These are phyloP conservation scores for Dolichotis patagonum DNA, from an alignment of 2,113 vertebrate species.

Conservation along the genomic window DNA sequence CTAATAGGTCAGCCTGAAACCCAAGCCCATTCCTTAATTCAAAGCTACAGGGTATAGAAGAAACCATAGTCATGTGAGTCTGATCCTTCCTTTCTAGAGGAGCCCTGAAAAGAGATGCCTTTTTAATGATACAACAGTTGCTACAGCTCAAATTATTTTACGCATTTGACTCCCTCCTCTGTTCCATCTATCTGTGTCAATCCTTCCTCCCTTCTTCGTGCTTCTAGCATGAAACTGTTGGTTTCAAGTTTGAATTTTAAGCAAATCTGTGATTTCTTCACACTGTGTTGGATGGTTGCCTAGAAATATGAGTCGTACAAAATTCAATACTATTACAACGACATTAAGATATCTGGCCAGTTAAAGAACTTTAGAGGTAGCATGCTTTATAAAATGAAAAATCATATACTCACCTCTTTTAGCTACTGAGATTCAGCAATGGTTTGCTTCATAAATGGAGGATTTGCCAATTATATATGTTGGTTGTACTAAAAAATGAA, in stretches of 20 bases:
- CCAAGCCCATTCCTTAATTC: background rate
- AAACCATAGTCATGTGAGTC: background rate
- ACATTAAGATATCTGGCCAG: background rate
- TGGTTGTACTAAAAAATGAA: slow-evolving; percentile 51
- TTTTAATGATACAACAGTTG: background rate
- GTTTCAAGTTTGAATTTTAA: background rate
- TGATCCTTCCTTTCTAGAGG: background rate
- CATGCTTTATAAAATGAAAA: background rate
- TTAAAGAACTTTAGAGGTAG: background rate
- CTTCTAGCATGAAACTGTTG: fast-evolving
- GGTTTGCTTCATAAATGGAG: slow-evolving; percentile 47
- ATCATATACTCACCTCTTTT: background rate
- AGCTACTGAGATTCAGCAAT: background rate
- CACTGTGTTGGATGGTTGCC: background rate
- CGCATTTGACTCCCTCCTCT: background rate
- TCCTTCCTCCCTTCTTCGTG: background rate
- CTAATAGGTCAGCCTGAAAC: background rate
- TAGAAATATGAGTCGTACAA: slow-evolving; percentile 1
- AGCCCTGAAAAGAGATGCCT: background rate
- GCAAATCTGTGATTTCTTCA: background rate
- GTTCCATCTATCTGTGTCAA: background rate
- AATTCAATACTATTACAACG: background rate
- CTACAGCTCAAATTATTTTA: background rate
- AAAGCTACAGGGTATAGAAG: background rate
- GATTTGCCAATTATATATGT: slow-evolving; percentile 6